Conservation (phyloP, 1,140 invertebrate species). For the Aradophagus sp. region DNA sequence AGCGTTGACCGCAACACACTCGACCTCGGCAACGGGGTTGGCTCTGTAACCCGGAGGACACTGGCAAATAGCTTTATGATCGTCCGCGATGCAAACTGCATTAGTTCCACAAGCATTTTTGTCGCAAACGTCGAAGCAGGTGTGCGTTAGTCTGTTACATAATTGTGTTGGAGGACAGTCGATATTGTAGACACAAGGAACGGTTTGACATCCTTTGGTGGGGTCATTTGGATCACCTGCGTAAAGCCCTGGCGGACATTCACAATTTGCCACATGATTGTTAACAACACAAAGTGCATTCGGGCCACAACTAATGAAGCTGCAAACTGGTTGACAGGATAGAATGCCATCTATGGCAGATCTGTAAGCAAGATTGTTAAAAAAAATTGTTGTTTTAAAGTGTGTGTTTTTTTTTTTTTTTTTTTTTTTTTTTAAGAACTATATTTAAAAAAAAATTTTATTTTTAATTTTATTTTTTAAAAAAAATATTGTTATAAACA, state of each 20-base stretch:
- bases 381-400: no score
- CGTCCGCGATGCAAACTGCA: conserved; percentile 90
- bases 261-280: conserved; percentile 90
- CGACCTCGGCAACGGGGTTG: conserved; percentile 87
- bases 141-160: conserved; percentile 87
- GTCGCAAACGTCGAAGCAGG: conserved; percentile 87
- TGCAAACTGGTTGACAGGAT: conserved; percentile 84
- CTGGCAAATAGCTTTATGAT: conserved; percentile 86
- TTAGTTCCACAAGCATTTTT: conserved; percentile 89
- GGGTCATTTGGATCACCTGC: conserved; percentile 88
- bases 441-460: no score
- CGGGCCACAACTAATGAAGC: conserved; percentile 85
- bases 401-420: no score
- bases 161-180: conserved; percentile 86
- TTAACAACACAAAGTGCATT: conserved; percentile 89
- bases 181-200: conserved; percentile 89
- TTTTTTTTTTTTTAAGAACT: no score
- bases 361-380: no score
- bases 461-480: no score
- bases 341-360: conserved; percentile 68
- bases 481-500: no score
- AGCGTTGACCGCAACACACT: conserved; percentile 80
- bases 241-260: conserved; percentile 88
- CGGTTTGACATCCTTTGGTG: conserved; percentile 82
- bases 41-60: conserved; percentile 88